Base-by-base conservation (phyloP, 2,113 vertebrate species). In the Brachypodius melanocephalos region DNA sequence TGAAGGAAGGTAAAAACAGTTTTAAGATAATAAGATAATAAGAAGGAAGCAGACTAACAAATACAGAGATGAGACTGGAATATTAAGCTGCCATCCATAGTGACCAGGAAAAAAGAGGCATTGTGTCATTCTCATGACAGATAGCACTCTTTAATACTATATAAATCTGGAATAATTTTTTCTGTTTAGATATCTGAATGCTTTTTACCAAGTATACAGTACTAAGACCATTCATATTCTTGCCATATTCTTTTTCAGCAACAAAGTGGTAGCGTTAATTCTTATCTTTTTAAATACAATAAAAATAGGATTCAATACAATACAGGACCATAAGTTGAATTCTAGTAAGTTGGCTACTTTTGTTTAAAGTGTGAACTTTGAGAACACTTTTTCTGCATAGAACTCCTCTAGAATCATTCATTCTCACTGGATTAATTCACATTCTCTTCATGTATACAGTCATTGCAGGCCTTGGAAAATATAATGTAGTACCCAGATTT, bases 371-470 rank as follows among this genome's bases (percentile, higher is more conserved):
- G 24, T 26, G 32, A 88, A 87, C 36, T 90, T 95, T 32, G 49
- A 67, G 29, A 93, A 74, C 45, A 72, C 71, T 26, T 19, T 52
- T 91, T 91, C 81, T 52, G 16, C 24, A 49, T 31, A 28, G 69
- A 91, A 95, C 63, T 85, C 48, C 58, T 91, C 77, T 95, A 71
- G 80, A 95, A 71, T 80, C 78, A 55, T 38, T 75, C 11, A 55
- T 34, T 34, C 38, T 24, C 63, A 31, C 59, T 73, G 52, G 36
- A 74, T 89, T 86, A 86, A 43, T 52, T 40, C 63, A 63, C 5
- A 2, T 49, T 74, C 21, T 94, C 28, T 38, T 88, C 45, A 40
- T 77, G 38, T 15, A 38, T 86, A 45, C 49, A 85, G 78, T 83
- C 49, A 46, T 54, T 80, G 43, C 42, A 77, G 61, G 76, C 46